phyloP scores from a whole-genome alignment of 2,888 invertebrate genomes.

The Nomada ferruginata region DNA sequence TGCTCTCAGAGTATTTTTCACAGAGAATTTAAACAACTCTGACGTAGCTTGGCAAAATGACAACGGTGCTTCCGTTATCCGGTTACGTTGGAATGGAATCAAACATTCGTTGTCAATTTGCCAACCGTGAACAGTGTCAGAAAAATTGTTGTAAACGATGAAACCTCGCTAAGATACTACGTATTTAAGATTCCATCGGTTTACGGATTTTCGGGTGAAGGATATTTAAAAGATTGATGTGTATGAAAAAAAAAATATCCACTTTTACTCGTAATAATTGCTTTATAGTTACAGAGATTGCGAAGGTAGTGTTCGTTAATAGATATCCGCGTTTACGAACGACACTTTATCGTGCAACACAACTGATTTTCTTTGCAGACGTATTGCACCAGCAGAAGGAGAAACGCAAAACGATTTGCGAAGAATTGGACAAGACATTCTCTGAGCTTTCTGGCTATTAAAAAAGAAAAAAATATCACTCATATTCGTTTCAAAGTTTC shows the following conservation, averaged over 20 bases:
- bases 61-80: constrained; percentile 30
- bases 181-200: neutral
- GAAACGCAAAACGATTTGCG: constrained; percentile 98
- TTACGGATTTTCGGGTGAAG: too few relatives aligned
- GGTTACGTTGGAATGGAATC: constrained; percentile 11
- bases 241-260: neutral
- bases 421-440: constrained; percentile 98
- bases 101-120: constrained; percentile 44
- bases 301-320: constrained; percentile 29
- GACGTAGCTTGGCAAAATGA: constrained; percentile 58
- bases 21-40: constrained; percentile 9
- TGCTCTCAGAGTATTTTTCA: constrained; percentile 25
- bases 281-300: constrained; percentile 36
- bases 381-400: constrained; percentile 90
- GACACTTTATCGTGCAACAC: constrained; percentile 56
- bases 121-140: constrained; percentile 28
- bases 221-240: neutral
- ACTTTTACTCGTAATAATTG: constrained; percentile 13
- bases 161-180: neutral
- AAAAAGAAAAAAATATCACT: constrained; percentile 36
- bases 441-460: constrained; percentile 98
- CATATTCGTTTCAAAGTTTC: constrained; percentile 39
- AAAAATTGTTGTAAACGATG: neutral
- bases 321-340: constrained; percentile 37
- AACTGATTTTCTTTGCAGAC: constrained; percentile 84